Conservation (phyloP, 2,113 vertebrate genomes). For the Pavo muticus region DNA sequence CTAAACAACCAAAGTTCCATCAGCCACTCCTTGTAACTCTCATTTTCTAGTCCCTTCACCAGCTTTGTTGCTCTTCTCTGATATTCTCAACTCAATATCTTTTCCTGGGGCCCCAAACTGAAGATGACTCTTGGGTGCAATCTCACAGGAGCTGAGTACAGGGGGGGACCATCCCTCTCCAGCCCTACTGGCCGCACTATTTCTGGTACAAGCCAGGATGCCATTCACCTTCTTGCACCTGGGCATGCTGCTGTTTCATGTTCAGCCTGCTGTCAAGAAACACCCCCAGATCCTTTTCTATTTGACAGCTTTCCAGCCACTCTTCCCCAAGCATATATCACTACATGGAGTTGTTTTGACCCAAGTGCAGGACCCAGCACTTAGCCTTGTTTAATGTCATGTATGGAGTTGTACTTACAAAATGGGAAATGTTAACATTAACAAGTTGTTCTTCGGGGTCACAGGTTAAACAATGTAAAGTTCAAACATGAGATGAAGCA, state of each 20-base stretch:
- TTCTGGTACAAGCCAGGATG: neutral
- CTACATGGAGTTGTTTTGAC: neutral
- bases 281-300: neutral
- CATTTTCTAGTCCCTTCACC: neutral
- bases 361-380: neutral
- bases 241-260: neutral
- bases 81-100: neutral
- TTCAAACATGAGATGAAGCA: neutral
- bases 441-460: neutral
- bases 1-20: neutral
- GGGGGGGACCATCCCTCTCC: neutral
- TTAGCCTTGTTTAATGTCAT: neutral
- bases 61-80: neutral
- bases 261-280: neutral
- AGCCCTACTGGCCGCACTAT: neutral
- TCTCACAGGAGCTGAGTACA: neutral
- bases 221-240: neutral
- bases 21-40: neutral
- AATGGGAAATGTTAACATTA: neutral
- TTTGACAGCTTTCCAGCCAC: neutral
- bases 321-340: neutral
- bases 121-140: neutral
- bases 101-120: neutral
- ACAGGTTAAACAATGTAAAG: rapidly evolving
- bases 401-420: neutral